These are phyloP conservation scores for Lepus oiostolus DNA, from an alignment of 2,797 vertebrate genomes.

Conservation along the genomic window DNA sequence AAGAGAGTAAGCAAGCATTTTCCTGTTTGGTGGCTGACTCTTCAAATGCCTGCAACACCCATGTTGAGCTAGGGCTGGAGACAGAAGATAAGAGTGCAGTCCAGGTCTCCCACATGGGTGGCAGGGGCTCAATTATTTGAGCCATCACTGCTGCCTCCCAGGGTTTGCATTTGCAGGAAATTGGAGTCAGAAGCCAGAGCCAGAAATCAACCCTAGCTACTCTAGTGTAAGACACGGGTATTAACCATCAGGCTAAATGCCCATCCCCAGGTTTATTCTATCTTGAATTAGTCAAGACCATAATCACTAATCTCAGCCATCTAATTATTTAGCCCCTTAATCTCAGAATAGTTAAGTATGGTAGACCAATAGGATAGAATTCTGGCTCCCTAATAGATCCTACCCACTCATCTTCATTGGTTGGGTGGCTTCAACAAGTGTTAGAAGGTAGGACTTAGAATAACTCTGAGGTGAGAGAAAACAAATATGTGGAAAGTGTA, in stretches of 20 bases:
- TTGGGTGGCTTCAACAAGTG: background rate
- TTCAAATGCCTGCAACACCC: no score
- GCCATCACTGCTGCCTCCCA: no score
- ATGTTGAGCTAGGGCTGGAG: no score
- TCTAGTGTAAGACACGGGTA: no score
- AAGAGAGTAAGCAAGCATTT: background rate
- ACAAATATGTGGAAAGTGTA: background rate
- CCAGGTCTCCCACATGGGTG: no score
- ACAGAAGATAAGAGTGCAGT: no score
- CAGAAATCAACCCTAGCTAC: no score
- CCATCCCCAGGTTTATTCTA: background rate
- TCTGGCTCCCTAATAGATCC: background rate
- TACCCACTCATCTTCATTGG: background rate
- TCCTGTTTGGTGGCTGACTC: no score
- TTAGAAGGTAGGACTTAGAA: background rate
- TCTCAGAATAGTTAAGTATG: background rate
- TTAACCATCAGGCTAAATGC: no score
- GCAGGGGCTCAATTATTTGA: no score
- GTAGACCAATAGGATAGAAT: conserved; percentile 20
- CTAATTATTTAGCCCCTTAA: background rate
- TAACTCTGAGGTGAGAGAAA: background rate
- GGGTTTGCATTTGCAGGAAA: no score
- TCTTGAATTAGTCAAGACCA: background rate
- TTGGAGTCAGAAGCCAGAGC: no score
- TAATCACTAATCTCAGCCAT: background rate